Evolutionary conservation across 1,140 invertebrate genomes (phyloP).

Genomic region (Nasonia vitripennis): DNA sequence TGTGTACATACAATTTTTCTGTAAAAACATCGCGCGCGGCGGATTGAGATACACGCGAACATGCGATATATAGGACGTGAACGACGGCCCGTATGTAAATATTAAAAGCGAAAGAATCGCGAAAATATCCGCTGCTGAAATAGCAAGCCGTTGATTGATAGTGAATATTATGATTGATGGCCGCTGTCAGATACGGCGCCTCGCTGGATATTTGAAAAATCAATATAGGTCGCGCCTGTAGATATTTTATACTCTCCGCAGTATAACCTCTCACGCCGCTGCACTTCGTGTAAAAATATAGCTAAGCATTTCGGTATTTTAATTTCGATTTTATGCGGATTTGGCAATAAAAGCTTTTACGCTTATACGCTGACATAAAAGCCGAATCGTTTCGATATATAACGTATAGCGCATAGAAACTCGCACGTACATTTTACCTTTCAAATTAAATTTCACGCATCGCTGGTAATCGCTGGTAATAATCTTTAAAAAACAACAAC

Average conservation of each 20-base stretch:
- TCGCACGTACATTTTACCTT: too few species aligned
- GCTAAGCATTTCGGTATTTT: background rate
- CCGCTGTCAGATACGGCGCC: background rate
- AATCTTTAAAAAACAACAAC: too few species aligned
- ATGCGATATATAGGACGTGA: too few species aligned
- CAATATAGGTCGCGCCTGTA: background rate
- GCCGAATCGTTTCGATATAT: background rate
- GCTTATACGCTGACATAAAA: background rate
- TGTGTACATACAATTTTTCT: too few species aligned
- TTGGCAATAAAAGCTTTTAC: background rate
- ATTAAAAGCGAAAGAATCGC: constrained; percentile 7
- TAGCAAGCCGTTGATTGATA: constrained; percentile 32
- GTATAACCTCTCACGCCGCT: background rate
- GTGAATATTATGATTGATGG: constrained; percentile 21
- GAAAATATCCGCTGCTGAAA: constrained; percentile 25
- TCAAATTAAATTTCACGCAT: too few species aligned
- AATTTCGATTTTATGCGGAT: background rate
- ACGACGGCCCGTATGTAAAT: background rate
- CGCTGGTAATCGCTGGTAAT: too few species aligned
- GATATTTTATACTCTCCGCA: background rate
- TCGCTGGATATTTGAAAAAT: constrained; percentile 8
- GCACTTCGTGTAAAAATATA: background rate
- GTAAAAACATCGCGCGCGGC: too few species aligned
- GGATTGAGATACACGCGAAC: too few species aligned
- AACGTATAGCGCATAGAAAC: background rate